Evolutionary conservation across 2,888 invertebrate species (phyloP), one percentile per base, ranked within the genome.

Genomic region (Stenchaetothrips biformis): DNA sequence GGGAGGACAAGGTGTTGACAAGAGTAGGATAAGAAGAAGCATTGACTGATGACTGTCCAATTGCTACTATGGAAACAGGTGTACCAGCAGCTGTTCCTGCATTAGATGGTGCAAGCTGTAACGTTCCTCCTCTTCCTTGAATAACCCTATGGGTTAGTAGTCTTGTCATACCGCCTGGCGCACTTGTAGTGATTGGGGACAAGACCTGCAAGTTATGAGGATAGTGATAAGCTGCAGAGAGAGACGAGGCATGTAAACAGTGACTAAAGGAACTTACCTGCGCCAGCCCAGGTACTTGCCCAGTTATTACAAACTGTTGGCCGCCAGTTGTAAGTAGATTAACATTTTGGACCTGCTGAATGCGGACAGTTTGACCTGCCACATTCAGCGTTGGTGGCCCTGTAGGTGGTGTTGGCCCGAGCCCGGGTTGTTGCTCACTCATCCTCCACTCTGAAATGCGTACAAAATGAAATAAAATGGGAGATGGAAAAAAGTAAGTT

Each of bases 231-330:
- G 79, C 2, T 49, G 49, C 7, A 49, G 11, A 49, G 8, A 49
- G 49, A 9, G 11, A 49, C 8, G 6, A 79, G 27, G 62, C 0
- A 25, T 25, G 27, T 2, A 53, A 67, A 25, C 18, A 13, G 67
- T 78, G 16, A 7, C 79, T 47, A 13, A 62, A 48, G n/a, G 62
- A 79, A 82, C 83, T 85, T 84, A 89, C 89, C 88, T 89, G 89
- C 81, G 89, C 85, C 78, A 89, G 86, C 81, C 89, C 88, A 83
- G 89, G 89, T 84, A 89, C 88, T 80, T 81, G 83, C 85, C 82
- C 82, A 80, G 87, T 85, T 83, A 87, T 86, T 82, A 87, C 87
- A 84, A 87, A 87, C 83, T 87, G 87, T 81, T 87, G 87, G 81
- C 85, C 85, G 80, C 86, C 85, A 27, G 86, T 86, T 67, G 87